Evolutionary conservation across 2,888 invertebrate genomes (phyloP), one percentile per base, ranked within the genome.

Genomic region (Drosophila multiciliata): DNA sequence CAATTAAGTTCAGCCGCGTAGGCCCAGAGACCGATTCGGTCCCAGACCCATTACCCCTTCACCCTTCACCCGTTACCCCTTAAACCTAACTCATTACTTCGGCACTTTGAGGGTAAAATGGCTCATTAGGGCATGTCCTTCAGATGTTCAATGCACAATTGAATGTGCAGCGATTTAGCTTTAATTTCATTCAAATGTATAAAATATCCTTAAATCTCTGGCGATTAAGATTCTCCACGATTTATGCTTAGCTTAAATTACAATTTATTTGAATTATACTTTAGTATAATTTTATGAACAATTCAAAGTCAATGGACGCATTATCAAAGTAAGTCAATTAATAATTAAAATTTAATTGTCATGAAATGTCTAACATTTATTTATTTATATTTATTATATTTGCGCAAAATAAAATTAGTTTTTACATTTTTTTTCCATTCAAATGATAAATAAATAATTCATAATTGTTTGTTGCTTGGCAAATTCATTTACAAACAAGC

Each of bases 121-220:
- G 74, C 90, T 85, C 90, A 85, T 85, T 85, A 85, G 86, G 68
- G 66, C 54, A 33, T 77, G 82, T 73, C 84, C 84, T 81, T 77
- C 70, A 66, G 48, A 52, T 63, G 42, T 58, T 73, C 40, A 64
- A 35, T 71, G 87, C 71, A 73, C 78, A 80, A 72, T 77, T 81
- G 78, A 78, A 68, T 81, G 62, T 67, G 78, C 78, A 61, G 45
- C 53, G 61, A 48, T 61, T 71, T 20, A 23, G 69, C 52, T 48
- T 60, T 49, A 40, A 23, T 38, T 49, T 11, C 36, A 60, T 63
- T 63, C 55, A 50, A 78, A 32, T 49, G 67, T 73, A 60, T 78
- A 73, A 49, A 65, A 58, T 67, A 42, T 58, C 36, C 26, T 48
- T 49, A 63, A 77, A 35, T 57, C 61, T 38, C 8, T 20, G 5